Base-by-base conservation (phyloP, 2,113 vertebrate species). In the Turnix velox region DNA sequence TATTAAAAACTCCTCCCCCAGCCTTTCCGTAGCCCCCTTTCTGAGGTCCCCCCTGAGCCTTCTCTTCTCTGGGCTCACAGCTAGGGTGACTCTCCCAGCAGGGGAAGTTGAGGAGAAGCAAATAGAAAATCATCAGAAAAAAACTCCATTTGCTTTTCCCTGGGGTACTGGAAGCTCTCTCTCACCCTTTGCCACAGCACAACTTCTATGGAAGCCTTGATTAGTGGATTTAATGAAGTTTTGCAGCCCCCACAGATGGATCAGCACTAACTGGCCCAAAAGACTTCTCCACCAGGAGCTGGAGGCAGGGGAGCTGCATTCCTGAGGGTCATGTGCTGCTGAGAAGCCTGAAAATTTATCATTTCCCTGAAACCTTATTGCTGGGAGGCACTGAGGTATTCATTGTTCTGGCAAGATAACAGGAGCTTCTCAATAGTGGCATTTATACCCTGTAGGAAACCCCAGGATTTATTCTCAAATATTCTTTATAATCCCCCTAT, bases 301-400 rank as follows among this genome's bases (percentile, higher is more conserved):
- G 48, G 37, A 31, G 0, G 0, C 10, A 20, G 43, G 61, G 19
- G 2, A 48, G 17, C 48, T 65, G 30, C 27, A 20, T 54, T 74
- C 39, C 66, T 18, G 6, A 28, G 11, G 49, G 35, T 20, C 58
- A 35, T 4, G 9, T 2, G 6, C 5, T 51, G n/a, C 48, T 42
- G 23, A n/a, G 23, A 69, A 77, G 27, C 17, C 5, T n/a, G n/a
- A n/a, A n/a, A n/a, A n/a, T n/a, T n/a, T 24, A 37, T 14, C 6
- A 2, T 3, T 42, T 46, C 71, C 27, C 62, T 46, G 39, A 24
- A 65, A 40, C 15, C 54, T 83, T 71, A 67, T 39, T 8, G 0
- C 35, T 39, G n/a, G 37, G 9, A 33, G 23, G 30, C 63, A 27
- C 39, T 52, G 69, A 30, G 25, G 30, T 18, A 30, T n/a, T 24